Evolutionary conservation across 2,113 vertebrate species (phyloP).

Genomic region (Sphaerodactylus townsendi): DNA sequence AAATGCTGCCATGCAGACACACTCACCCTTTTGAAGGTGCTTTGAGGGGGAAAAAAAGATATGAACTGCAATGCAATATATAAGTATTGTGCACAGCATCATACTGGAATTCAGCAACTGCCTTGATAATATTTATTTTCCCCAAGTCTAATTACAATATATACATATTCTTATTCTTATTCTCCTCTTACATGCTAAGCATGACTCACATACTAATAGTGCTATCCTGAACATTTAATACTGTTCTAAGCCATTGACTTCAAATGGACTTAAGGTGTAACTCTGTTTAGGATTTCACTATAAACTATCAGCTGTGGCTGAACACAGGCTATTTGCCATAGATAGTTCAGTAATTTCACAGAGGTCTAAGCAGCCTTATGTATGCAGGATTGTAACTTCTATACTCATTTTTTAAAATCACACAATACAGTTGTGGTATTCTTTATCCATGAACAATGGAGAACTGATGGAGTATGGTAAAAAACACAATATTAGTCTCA

Average conservation of each 20-base stretch:
- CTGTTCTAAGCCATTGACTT: too few species aligned
- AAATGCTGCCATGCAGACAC: not conserved
- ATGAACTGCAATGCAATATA: not conserved
- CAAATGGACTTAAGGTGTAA: too few species aligned
- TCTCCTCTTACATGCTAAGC: not conserved
- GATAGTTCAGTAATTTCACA: not conserved
- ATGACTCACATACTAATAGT: not conserved
- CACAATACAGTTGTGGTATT: not conserved
- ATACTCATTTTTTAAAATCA: not conserved
- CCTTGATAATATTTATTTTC: not conserved
- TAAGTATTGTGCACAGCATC: not conserved
- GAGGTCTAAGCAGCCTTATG: not conserved
- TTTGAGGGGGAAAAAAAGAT: not conserved
- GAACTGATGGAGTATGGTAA: not conserved
- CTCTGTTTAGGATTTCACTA: too few species aligned
- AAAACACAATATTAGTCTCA: not conserved
- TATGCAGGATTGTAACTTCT: not conserved
- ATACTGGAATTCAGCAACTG: constrained; percentile 3
- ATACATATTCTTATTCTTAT: not conserved
- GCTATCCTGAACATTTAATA: too few species aligned
- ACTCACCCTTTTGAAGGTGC: constrained; percentile 9
- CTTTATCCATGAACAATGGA: not conserved
- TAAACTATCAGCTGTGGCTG: not conserved
- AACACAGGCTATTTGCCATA: not conserved
- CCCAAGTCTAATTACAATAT: not conserved